Evolutionary conservation across 2,888 invertebrate species (phyloP).

Genomic region (Tanaodytes sp.): DNA sequence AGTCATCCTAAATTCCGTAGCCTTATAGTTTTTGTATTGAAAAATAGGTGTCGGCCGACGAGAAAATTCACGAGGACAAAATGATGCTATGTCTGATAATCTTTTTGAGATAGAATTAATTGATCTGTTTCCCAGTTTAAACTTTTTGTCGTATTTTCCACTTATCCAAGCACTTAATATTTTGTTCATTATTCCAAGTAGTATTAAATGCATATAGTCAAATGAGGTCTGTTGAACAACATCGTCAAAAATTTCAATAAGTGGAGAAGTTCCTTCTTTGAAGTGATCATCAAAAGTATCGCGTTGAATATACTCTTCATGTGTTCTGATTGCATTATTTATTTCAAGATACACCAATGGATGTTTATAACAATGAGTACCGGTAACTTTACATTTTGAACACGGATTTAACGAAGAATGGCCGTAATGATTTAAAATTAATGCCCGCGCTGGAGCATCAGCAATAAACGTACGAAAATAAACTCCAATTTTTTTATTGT

Average conservation of each 20-base stretch:
- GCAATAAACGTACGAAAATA: conserved; percentile 8
- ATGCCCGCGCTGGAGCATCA: conserved; percentile 21
- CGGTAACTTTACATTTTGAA: conserved; percentile 8
- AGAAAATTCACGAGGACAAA: conserved; percentile 31
- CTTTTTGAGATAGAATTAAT: conserved; percentile 11
- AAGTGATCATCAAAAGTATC: conserved; percentile 21
- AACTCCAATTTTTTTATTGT: neutral
- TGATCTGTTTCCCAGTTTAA: neutral
- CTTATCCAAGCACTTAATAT: neutral
- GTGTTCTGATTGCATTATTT: conserved; percentile 2
- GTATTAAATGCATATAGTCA: conserved; percentile 31
- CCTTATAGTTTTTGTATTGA: conserved; percentile 12
- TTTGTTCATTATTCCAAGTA: conserved; percentile 27
- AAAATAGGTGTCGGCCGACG: conserved; percentile 12
- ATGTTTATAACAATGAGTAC: neutral
- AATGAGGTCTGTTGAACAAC: conserved; percentile 25
- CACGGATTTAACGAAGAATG: conserved; percentile 3
- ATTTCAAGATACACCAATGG: conserved; percentile 12
- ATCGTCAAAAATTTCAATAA: conserved; percentile 14
- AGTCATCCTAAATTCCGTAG: conserved; percentile 15
- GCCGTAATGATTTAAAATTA: conserved; percentile 4
- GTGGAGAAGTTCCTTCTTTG: conserved; percentile 11
- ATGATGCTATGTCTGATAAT: neutral
- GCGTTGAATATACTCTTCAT: conserved; percentile 9
- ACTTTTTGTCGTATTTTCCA: conserved; percentile 17